phyloP scores from a whole-genome alignment of 2,888 invertebrate species.

The Eurytoma adleriae region DNA sequence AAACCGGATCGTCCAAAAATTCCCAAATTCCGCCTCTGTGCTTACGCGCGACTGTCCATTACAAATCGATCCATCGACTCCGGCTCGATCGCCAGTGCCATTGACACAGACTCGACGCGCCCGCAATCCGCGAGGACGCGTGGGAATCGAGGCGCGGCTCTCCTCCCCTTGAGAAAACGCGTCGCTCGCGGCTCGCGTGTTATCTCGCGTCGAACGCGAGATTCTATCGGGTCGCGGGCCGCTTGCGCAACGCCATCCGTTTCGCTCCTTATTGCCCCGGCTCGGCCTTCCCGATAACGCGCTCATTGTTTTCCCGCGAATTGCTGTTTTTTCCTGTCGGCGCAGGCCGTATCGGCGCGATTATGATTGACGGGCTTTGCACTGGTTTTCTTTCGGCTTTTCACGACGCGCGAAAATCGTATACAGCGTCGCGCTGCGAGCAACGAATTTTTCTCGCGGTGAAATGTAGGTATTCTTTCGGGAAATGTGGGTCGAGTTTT shows the following conservation, averaged over 20 bases:
- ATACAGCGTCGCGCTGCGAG: neutral
- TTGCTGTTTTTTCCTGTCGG: constrained; percentile 7
- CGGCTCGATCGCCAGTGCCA: no score
- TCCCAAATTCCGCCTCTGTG: no score
- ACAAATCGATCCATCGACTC: no score
- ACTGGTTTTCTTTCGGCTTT: constrained; percentile 33
- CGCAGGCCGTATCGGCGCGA: neutral
- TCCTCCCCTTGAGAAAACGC: neutral
- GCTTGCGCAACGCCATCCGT: constrained; percentile 32
- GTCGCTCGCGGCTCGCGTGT: neutral
- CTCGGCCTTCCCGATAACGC: constrained; percentile 26
- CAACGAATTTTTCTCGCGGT: neutral
- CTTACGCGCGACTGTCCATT: no score
- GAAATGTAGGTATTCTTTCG: no score
- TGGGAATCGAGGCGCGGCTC: neutral
- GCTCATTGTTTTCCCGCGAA: constrained; percentile 36
- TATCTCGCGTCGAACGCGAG: neutral
- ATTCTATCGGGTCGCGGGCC: constrained; percentile 23
- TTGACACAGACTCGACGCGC: no score
- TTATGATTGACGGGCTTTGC: constrained; percentile 18
- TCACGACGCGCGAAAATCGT: neutral
- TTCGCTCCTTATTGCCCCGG: neutral
- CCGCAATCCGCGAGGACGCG: neutral
- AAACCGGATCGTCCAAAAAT: no score
- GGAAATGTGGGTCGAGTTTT: constrained; percentile 6